Base-by-base conservation (phyloP, 1,140 invertebrate genomes). In the Whitmania pigra region DNA sequence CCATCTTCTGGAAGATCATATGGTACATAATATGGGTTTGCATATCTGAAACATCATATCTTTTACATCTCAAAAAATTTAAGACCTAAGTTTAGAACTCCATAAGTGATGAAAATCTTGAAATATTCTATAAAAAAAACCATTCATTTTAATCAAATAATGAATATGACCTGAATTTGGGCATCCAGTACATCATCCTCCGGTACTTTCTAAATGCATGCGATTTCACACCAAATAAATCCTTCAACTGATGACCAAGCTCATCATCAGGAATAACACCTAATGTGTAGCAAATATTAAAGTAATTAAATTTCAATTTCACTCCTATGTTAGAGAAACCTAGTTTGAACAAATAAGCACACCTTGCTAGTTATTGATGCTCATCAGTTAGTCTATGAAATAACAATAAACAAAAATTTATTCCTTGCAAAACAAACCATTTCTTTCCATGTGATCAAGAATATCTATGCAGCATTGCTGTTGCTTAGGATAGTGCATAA, bases 111-210 rank as follows among this genome's bases (percentile, higher is more conserved):
- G 29, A 67, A 49, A 49, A 49, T 3, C 15, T 49, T 69, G 2
- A 69, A 49, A 49, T 69, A n/a, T n/a, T n/a, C n/a, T n/a, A n/a
- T n/a, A n/a, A n/a, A n/a, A n/a, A n/a, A n/a, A 40, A 40, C 0
- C 22, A 69, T 18, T 27, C 36, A 11, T 55, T 71, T 11, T 11
- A 18, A 55, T 15, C 15, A n/a, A 53, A 60, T 17, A 13, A 55
- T 13, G 89, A 79, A 80, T 97, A 88, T 78, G 88, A 91, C 57
- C 22, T 63, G 77, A 98, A 93, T 81, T 98, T 98, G 5, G 94
- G 93, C 88, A 96, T 89, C 96, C 96, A 99, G 79, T 98, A 99
- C 85, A 92, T 88, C 89, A 97, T 94, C 66, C 93, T 85, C 84
- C 88, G 89, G 78, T 87, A 90, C 79, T 94, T 96, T 73, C 90